phyloP scores from a whole-genome alignment of 2,797 vertebrate species.

The Phalloptychus januarius region DNA sequence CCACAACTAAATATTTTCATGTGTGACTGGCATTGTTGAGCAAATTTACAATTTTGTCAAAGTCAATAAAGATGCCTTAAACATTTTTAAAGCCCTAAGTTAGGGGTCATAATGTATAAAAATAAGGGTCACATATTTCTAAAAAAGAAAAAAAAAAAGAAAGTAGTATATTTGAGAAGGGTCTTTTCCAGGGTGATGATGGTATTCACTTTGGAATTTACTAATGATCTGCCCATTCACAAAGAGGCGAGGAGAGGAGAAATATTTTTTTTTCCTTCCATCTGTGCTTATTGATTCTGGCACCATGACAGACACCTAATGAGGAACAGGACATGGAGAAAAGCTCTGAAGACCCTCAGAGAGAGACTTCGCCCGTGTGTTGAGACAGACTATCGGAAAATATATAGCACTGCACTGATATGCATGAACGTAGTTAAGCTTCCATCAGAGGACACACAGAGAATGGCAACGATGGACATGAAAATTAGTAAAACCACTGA shows the following conservation, averaged over 20 bases:
- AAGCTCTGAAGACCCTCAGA: constrained; percentile 62
- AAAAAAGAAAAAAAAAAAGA: constrained; percentile 7
- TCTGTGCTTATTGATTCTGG: constrained; percentile 82
- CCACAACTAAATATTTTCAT: constrained; percentile 77
- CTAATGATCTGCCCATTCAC: constrained; percentile 76
- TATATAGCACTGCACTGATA: constrained; percentile 34
- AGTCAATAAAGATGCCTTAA: constrained; percentile 57
- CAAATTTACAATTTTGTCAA: constrained; percentile 60
- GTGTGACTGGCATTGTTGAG: constrained; percentile 71
- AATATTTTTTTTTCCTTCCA: constrained; percentile 57
- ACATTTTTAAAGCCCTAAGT: constrained; percentile 20
- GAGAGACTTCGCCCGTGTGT: constrained; percentile 37
- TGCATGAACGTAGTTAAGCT: constrained; percentile 7
- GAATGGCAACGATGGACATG: constrained; percentile 18
- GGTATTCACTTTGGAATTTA: constrained; percentile 77
- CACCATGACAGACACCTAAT: constrained; percentile 76
- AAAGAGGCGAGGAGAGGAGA: constrained; percentile 50
- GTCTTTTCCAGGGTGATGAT: constrained; percentile 61
- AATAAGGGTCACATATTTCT: constrained; percentile 24
- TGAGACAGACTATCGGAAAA: constrained; percentile 47
- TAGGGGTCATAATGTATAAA: constrained; percentile 12
- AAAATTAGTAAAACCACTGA: constrained; percentile 2
- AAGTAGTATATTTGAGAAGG: constrained; percentile 56
- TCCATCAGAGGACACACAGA: constrained; percentile 14
- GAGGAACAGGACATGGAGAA: constrained; percentile 77